Conservation (phyloP, 1,140 invertebrate species). For the Heliconius himera region DNA sequence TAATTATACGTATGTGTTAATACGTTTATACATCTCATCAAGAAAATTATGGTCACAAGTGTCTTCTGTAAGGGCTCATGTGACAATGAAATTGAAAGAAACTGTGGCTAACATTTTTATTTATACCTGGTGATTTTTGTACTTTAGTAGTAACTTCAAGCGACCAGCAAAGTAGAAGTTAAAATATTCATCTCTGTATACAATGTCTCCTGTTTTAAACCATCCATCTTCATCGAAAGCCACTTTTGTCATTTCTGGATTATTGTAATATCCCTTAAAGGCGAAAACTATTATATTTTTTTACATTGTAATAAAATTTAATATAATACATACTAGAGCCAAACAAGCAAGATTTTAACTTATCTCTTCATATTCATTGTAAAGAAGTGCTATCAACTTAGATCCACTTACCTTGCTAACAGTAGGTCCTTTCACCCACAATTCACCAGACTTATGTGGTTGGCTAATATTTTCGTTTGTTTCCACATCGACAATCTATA, state of each 20-base stretch:
- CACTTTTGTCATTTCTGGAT: constrained; percentile 49
- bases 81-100: too few relatives aligned
- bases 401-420: constrained; percentile 30
- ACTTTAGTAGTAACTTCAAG: constrained; percentile 82
- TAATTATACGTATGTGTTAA: too few relatives aligned
- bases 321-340: too few relatives aligned
- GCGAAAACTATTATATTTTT: not conserved
- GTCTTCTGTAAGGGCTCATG: too few relatives aligned
- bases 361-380: too few relatives aligned
- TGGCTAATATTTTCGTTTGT: constrained; percentile 38
- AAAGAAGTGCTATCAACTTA: not conserved
- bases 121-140: constrained; percentile 38
- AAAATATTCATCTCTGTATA: constrained; percentile 83
- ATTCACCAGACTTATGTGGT: constrained; percentile 43
- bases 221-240: constrained; percentile 84
- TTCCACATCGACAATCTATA: constrained; percentile 44
- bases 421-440: constrained; percentile 39
- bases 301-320: too few relatives aligned
- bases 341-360: too few relatives aligned
- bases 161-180: constrained; percentile 84
- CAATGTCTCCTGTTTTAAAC: constrained; percentile 87
- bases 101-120: not conserved
- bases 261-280: constrained; percentile 79
- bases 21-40: too few relatives aligned
- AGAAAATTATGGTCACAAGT: too few relatives aligned